Conservation (phyloP, 2,113 vertebrate genomes). For the Tachysurus vachellii region DNA sequence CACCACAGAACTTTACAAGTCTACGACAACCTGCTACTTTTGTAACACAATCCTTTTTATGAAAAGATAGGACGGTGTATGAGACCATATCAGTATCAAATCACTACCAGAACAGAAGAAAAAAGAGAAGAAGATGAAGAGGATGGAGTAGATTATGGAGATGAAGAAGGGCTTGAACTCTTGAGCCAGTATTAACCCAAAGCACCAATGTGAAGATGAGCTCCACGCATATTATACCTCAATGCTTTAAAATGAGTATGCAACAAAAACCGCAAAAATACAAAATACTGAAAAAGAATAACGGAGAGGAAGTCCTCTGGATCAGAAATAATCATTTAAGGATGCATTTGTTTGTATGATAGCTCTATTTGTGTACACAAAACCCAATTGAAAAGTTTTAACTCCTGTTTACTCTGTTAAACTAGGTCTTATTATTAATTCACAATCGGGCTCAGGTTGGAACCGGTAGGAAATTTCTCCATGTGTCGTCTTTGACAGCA, state of each 20-base stretch:
- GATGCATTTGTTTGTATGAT: too few species aligned
- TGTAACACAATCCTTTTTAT: neutral
- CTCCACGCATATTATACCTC: too few species aligned
- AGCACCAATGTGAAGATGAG: too few species aligned
- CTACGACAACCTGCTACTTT: neutral
- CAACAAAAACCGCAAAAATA: too few species aligned
- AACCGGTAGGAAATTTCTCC: neutral
- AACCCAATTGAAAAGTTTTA: neutral
- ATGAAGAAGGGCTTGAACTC: too few species aligned
- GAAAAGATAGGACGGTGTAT: neutral
- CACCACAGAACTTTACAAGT: neutral
- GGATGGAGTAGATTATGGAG: too few species aligned
- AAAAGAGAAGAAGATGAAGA: neutral
- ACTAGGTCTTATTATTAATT: neutral
- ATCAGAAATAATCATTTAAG: too few species aligned
- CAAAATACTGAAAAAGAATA: too few species aligned
- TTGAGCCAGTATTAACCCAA: neutral
- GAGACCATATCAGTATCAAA: neutral
- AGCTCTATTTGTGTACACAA: too few species aligned
- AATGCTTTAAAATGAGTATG: too few species aligned
- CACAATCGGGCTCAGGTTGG: neutral
- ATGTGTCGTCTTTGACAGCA: neutral
- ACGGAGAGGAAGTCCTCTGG: too few species aligned
- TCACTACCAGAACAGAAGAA: neutral
- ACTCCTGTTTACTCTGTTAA: neutral